Conservation (phyloP, 2,888 invertebrate species). For the Leistus spinibarbis region DNA sequence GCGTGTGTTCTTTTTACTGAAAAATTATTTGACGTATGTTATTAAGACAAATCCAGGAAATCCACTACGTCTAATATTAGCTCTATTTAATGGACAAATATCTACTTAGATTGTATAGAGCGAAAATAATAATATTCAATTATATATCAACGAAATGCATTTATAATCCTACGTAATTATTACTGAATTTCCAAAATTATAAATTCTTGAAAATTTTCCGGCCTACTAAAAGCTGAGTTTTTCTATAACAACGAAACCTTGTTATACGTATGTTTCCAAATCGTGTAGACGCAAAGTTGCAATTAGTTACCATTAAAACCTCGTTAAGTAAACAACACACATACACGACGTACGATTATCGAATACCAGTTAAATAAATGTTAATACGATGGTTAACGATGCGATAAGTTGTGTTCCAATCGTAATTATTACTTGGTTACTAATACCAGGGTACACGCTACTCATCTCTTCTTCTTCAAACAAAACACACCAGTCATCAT, state of each 20-base stretch:
- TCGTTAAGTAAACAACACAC: slow-evolving; percentile 25
- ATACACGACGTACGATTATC: slow-evolving; percentile 8
- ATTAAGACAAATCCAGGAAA: not conserved
- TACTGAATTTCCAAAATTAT: not conserved
- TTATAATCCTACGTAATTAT: not conserved
- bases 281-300: not conserved
- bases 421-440: slow-evolving; percentile 31
- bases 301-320: slow-evolving; percentile 20
- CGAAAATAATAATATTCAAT: not conserved
- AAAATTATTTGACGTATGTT: not conserved
- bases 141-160: not conserved
- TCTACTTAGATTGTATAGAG: not conserved
- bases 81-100: not conserved
- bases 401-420: slow-evolving; percentile 29
- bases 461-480: slow-evolving; percentile 4
- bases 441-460: slow-evolving; percentile 20
- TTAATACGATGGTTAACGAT: slow-evolving; percentile 26
- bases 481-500: not conserved
- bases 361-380: slow-evolving; percentile 18
- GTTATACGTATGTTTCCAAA: not conserved
- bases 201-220: not conserved
- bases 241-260: not conserved
- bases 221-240: not conserved
- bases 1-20: not conserved
- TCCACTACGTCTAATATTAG: not conserved